Base-by-base conservation (phyloP, 2,797 vertebrate species). In the Manis pentadactyla region DNA sequence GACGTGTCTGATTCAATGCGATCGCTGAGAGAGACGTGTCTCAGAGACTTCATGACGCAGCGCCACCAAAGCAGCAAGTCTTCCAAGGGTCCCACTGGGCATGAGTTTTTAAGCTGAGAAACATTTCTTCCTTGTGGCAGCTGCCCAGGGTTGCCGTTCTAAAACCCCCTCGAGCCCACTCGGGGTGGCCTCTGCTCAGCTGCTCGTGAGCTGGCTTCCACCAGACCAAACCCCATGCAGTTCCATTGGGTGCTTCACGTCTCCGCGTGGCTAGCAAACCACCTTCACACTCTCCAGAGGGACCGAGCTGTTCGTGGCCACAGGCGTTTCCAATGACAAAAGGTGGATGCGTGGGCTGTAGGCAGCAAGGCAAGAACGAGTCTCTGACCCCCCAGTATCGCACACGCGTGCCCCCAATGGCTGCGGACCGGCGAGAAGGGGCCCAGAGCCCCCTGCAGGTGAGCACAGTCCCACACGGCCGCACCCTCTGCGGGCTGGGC, bases 191-290 rank as follows among this genome's bases (percentile, higher is more conserved):
- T 59, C 0, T 0, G 39, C 57, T 25, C 34, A 4, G 73, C 1
- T 1, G 68, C 46, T 14, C 21, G 0, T 0, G 29, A 34, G 59
- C 68, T 23, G 84, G 57, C 53, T 59, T 19, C 37, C 25, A 4
- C 49, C 69, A 9, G 21, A 21, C 7, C 7, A 21, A 25, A 31
- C 9, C 34, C 69, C 21, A 4, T 0, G 37, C 27, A 25, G 37
- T 3, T 29, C 27, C 18, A 0, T 3, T 0, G 5, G 82, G 66
- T 14, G 31, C 25, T 34, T 77, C 12, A 7, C 6, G 13, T 63
- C 37, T 2, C 57, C 0, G 0, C 9, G 13, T 1, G 1, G 25
- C 2, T 11, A 19, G 25, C 9, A 5, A 17, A 53, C 57, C 19
- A 12, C 34, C 9, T 37, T 55, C 75, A 29, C 8, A 5, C 86